Percentiles rank a stretch among this genome's conserved stretches.
phyloP scores from a whole-genome alignment of 2,888 invertebrate genomes.

The Lochmaea crataegi region DNA sequence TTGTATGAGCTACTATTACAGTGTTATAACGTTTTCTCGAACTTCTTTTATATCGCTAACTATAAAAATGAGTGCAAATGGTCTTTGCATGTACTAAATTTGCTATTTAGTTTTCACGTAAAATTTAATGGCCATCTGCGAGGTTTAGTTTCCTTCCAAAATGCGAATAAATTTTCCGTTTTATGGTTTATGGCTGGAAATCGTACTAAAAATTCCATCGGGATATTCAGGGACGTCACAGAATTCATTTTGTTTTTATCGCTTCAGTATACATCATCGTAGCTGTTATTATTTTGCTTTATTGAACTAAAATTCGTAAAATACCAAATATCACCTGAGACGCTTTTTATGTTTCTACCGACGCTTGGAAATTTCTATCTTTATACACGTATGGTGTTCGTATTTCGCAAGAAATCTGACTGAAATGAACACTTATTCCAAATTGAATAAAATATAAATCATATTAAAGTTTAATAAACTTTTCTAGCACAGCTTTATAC shows the following conservation, averaged over 20 bases:
- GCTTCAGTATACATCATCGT: conserved; percentile 25
- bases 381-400: too few relatives aligned
- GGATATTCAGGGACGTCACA: conserved; percentile 33
- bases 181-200: conserved; percentile 39
- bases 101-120: conserved; percentile 47
- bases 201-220: conserved; percentile 42
- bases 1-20: too few relatives aligned
- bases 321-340: not conserved
- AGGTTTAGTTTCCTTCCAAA: conserved; percentile 37
- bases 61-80: conserved; percentile 3
- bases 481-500: too few relatives aligned
- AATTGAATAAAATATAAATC: too few relatives aligned
- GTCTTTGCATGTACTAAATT: conserved; percentile 10
- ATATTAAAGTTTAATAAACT: too few relatives aligned
- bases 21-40: too few relatives aligned
- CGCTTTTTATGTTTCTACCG: not conserved
- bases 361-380: too few relatives aligned
- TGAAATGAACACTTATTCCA: too few relatives aligned
- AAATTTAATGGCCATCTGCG: conserved; percentile 48
- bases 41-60: not conserved
- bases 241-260: conserved; percentile 31
- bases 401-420: too few relatives aligned
- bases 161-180: conserved; percentile 40
- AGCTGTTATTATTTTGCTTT: conserved; percentile 23
- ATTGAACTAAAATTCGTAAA: not conserved